Base-by-base conservation (phyloP, 2,888 invertebrate genomes). In the Agrochola macilenta region DNA sequence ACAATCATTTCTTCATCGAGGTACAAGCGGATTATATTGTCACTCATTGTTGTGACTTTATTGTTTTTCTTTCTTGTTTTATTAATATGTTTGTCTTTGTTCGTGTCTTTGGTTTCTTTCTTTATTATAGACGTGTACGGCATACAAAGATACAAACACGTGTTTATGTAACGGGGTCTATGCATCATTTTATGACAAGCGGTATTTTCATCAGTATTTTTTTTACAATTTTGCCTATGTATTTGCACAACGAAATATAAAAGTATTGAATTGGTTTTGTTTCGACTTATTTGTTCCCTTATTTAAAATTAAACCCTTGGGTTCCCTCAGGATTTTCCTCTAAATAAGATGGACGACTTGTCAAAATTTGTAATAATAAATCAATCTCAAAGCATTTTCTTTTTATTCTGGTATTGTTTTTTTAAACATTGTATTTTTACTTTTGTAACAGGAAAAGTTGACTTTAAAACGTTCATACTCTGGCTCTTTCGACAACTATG, bases 51-150 rank as follows among this genome's bases (percentile, higher is more conserved):
- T 20, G n/a, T 7, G 7, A 23, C 26, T 58, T 35, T 75, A 75
- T 75, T 78, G 49, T 82, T 65, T 75, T 75, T 65, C 52, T 82
- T 75, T 46, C 17, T 58, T 46, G 43, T 52, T 43, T 52, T 65
- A 75, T 65, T 81, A 78, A 43, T 74, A 74, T 65, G 12, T 35
- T 54, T 82, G 14, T 20, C 17, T 49, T 64, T 64, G 63, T 81
- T 64, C 17, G n/a, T 69, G 11, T 57, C 7, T 60, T 52, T 52
- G 4, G 5, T 74, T 63, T 49, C 30, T 49, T 49, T 52, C 30
- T 49, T 57, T 49, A 39, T 30, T 30, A 57, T 11, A 43, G 9
- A 46, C 77, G 71, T 71, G 54, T 35, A 7, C 5, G 39, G 11
- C 81, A 63, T 80, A 70, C 71, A 46, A 60, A 68, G 14, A 17